A percentile compares a stretch with the other conserved stretches of the same genome.
phyloP scores from a whole-genome alignment of 2,797 vertebrate species.

The Enteromius treurensis region DNA sequence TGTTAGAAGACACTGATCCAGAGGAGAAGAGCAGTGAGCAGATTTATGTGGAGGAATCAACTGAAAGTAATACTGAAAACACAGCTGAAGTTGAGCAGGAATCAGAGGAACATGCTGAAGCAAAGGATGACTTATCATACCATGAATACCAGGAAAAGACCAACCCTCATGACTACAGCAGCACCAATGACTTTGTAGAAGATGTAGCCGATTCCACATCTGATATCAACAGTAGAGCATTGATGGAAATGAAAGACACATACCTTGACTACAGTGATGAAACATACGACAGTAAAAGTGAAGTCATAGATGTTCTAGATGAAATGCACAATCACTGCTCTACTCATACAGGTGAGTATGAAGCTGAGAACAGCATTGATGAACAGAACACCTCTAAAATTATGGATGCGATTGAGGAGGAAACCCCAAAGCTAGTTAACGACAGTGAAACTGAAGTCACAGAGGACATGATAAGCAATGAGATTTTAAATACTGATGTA shows the following conservation, averaged over 20 bases:
- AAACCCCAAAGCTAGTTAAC: conserved; percentile 36
- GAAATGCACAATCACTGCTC: conserved; percentile 39
- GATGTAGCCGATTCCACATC: neutral
- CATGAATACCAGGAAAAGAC: conserved; percentile 28
- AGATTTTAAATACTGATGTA: conserved; percentile 21
- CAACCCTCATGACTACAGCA: conserved; percentile 21
- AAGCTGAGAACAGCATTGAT: conserved; percentile 44
- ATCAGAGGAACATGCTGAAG: conserved; percentile 22
- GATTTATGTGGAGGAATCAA: conserved; percentile 56
- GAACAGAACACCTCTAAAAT: conserved; percentile 51
- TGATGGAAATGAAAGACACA: conserved; percentile 31
- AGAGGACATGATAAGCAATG: conserved; percentile 21
- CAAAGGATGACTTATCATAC: conserved; percentile 5
- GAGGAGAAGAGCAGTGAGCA: conserved; percentile 48
- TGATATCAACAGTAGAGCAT: conserved; percentile 31
- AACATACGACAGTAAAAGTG: conserved; percentile 33
- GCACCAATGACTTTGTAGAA: neutral
- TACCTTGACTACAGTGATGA: conserved; percentile 21
- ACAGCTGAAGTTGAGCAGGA: conserved; percentile 19
- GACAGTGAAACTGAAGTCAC: conserved; percentile 30
- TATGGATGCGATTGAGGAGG: neutral
- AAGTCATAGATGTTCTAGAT: conserved; percentile 46
- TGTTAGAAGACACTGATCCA: conserved; percentile 44
- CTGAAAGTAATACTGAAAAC: conserved; percentile 56
- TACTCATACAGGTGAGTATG: conserved; percentile 40